These are phyloP conservation scores for Microcebus griseorufus DNA, from an alignment of 2,113 vertebrate genomes.

Conservation along the genomic window DNA sequence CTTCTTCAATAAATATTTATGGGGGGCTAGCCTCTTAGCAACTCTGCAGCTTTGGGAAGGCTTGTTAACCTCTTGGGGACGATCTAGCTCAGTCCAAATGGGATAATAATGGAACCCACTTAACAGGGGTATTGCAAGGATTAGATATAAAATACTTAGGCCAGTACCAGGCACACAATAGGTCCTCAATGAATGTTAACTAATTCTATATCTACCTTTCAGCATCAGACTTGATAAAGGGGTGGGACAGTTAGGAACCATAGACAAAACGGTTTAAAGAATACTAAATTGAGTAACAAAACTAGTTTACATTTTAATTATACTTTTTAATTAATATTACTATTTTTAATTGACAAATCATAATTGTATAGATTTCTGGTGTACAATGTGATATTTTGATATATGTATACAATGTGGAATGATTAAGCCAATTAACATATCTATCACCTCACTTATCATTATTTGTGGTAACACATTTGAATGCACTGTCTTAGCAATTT, in stretches of 20 bases:
- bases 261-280: neutral
- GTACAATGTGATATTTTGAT: neutral
- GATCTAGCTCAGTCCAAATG: neutral
- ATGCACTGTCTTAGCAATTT: neutral
- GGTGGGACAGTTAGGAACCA: neutral
- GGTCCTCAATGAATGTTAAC: neutral
- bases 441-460: neutral
- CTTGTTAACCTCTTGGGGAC: neutral
- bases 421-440: neutral
- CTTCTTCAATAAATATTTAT: neutral
- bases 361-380: neutral
- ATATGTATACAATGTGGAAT: neutral
- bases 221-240: neutral
- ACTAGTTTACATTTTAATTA: neutral
- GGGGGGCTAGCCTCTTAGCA: neutral
- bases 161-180: neutral
- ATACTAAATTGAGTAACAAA: neutral
- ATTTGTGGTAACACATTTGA: neutral
- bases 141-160: neutral
- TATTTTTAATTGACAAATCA: neutral
- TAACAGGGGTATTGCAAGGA: neutral
- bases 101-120: neutral
- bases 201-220: neutral
- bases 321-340: neutral
- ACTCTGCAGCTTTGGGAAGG: neutral